Conservation (phyloP, 2,113 vertebrate genomes). For the Neoarius graeffei region DNA sequence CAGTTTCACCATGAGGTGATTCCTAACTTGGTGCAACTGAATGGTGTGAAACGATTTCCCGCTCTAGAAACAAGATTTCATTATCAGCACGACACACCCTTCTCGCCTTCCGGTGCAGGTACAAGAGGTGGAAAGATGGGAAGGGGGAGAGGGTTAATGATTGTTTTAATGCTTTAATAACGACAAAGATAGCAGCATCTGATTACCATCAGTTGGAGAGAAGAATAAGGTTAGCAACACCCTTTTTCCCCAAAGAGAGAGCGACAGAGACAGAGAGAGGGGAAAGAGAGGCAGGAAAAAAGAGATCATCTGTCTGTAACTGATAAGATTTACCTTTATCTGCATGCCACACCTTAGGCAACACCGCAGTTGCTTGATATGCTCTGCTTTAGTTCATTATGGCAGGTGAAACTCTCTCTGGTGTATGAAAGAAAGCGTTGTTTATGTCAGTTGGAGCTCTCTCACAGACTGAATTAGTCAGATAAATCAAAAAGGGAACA, state of each 20-base stretch:
- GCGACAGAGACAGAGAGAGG: background rate
- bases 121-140: background rate
- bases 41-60: constrained; percentile 67
- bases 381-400: constrained; percentile 19
- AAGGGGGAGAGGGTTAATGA: constrained; percentile 65
- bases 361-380: constrained; percentile 42
- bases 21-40: constrained; percentile 61
- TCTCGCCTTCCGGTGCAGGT: constrained; percentile 20
- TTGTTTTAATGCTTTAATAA: constrained; percentile 72
- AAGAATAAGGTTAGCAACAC: constrained; percentile 69
- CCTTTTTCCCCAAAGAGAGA: constrained; percentile 48
- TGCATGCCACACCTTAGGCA: constrained; percentile 46
- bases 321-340: constrained; percentile 58
- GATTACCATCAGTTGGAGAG: constrained; percentile 73
- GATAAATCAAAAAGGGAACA: constrained; percentile 51
- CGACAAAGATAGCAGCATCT: constrained; percentile 76
- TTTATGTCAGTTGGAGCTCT: constrained; percentile 38
- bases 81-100: constrained; percentile 57
- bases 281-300: background rate
- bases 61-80: constrained; percentile 65
- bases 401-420: constrained; percentile 43
- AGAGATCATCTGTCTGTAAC: constrained; percentile 57
- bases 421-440: constrained; percentile 45
- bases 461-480: constrained; percentile 41
- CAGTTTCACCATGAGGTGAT: constrained; percentile 54